phyloP scores from a whole-genome alignment of 2,888 invertebrate species.

The Hecatera dysodea region DNA sequence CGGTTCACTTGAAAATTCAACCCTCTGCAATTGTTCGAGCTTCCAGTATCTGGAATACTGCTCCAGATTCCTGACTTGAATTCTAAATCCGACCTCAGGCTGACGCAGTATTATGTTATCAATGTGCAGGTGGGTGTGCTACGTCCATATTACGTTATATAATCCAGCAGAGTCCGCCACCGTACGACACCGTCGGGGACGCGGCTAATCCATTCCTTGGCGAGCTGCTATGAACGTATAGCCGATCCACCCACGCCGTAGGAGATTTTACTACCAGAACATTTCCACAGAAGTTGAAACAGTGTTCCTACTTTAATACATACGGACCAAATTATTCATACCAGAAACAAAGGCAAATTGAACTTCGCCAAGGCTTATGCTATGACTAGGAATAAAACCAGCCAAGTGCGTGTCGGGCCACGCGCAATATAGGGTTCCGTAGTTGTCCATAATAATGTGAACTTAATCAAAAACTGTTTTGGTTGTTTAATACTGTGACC shows the following conservation, averaged over 20 bases:
- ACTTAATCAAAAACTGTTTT: too few relatives aligned
- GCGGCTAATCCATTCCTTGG: slow-evolving; percentile 33
- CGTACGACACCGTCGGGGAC: slow-evolving; percentile 21
- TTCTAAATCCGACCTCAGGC: slow-evolving; percentile 18
- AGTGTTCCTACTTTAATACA: not conserved
- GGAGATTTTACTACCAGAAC: not conserved
- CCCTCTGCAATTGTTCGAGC: not conserved
- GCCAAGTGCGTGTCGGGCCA: too few relatives aligned
- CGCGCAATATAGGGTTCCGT: too few relatives aligned
- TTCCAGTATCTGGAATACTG: slow-evolving; percentile 5
- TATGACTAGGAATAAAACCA: slow-evolving; percentile 2
- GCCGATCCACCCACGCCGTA: not conserved
- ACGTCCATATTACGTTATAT: slow-evolving; percentile 20
- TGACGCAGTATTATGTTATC: slow-evolving; percentile 28
- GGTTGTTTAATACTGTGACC: too few relatives aligned
- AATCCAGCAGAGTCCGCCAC: slow-evolving; percentile 15
- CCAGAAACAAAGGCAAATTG: not conserved
- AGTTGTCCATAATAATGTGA: too few relatives aligned
- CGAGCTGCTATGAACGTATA: slow-evolving; percentile 11
- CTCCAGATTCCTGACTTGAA: slow-evolving; percentile 15
- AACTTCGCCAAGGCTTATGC: not conserved
- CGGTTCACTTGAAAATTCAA: slow-evolving; percentile 9
- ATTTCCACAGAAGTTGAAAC: not conserved
- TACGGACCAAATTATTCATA: not conserved
- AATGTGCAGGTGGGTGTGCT: slow-evolving; percentile 35